Percentiles rank a stretch among this genome's conserved stretches.
Conservation (phyloP, 2,113 vertebrate species). For the Calidris pygmaea region DNA sequence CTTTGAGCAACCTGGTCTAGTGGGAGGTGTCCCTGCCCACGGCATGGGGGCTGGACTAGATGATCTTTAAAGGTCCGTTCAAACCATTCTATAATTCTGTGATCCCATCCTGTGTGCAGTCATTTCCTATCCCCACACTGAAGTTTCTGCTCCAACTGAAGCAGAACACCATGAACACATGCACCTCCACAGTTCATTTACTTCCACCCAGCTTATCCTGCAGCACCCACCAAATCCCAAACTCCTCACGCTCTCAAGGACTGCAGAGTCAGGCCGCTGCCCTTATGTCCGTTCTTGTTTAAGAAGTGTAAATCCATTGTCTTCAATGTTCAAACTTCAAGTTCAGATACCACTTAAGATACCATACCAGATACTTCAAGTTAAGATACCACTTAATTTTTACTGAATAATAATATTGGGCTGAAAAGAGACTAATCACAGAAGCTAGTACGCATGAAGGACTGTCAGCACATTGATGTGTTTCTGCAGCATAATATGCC, state of each 20-base stretch:
- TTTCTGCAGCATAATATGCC: neutral
- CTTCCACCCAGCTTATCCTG: neutral
- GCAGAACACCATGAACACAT: neutral
- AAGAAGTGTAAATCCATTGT: neutral
- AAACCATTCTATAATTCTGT: neutral
- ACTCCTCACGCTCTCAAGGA: neutral
- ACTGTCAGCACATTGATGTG: neutral
- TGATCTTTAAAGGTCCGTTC: neutral
- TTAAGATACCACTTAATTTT: neutral
- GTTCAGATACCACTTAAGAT: neutral
- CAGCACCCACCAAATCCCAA: neutral
- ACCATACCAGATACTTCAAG: neutral
- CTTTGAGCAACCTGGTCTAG: neutral
- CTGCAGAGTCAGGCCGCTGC: neutral
- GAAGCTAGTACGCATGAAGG: neutral
- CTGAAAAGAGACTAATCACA: neutral
- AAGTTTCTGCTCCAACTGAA: neutral
- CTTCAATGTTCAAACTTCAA: neutral
- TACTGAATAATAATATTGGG: neutral
- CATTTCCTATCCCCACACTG: neutral
- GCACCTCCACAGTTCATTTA: neutral
- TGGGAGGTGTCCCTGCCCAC: neutral
- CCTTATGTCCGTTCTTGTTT: neutral
- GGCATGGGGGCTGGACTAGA: neutral
- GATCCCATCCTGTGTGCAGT: neutral